phyloP scores from a whole-genome alignment of 2,888 invertebrate species.

The Morpho achilles region DNA sequence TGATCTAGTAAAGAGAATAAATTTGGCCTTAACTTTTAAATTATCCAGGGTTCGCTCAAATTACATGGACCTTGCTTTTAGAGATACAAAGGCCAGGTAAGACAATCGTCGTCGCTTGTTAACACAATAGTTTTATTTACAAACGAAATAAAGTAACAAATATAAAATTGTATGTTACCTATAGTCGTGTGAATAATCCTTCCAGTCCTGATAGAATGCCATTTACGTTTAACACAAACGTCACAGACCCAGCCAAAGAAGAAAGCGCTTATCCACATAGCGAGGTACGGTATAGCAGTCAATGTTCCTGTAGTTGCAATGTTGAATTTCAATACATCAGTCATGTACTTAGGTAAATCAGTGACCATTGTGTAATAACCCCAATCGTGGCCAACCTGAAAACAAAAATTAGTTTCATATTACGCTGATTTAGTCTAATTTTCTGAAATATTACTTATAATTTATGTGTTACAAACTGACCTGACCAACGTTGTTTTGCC shows the following conservation, averaged over 20 bases:
- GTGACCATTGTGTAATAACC: slow-evolving; percentile 86
- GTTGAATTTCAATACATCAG: slow-evolving; percentile 82
- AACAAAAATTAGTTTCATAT: slow-evolving; percentile 1
- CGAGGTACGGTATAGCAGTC: slow-evolving; percentile 83
- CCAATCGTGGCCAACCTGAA: slow-evolving; percentile 79
- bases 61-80: too few species aligned
- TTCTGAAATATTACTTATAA: too few species aligned
- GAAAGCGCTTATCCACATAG: slow-evolving; percentile 84
- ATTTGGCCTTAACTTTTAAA: too few species aligned
- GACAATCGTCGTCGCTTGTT: too few species aligned
- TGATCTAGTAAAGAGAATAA: too few species aligned
- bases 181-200: slow-evolving; percentile 84
- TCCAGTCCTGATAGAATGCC: slow-evolving; percentile 78
- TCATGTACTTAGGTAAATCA: slow-evolving; percentile 85
- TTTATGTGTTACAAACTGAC: too few species aligned
- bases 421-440: too few species aligned
- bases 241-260: slow-evolving; percentile 85
- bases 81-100: too few species aligned
- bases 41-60: too few species aligned
- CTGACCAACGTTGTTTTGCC: too few species aligned
- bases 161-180: slow-evolving; percentile 58
- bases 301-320: slow-evolving; percentile 82
- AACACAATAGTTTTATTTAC: too few species aligned
- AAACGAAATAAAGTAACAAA: background rate
- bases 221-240: slow-evolving; percentile 79